A percentile compares a stretch with the other conserved stretches of the same genome.
Evolutionary conservation across 2,888 invertebrate genomes (phyloP).

Genomic region (Tinea pellionella): DNA sequence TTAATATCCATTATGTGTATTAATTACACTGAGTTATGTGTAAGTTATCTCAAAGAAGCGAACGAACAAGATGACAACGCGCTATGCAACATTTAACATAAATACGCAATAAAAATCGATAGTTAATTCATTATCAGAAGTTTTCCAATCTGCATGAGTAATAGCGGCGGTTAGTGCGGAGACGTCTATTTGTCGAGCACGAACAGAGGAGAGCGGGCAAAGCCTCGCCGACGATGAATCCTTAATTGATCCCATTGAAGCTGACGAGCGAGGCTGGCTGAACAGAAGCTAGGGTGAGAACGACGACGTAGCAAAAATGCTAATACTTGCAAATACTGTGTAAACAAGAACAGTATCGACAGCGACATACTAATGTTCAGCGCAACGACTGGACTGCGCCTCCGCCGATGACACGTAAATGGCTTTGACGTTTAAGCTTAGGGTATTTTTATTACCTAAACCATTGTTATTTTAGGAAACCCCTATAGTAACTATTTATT

Average conservation of each 20-base stretch:
- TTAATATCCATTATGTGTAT: neutral
- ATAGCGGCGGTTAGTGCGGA: conserved; percentile 22
- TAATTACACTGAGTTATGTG: neutral
- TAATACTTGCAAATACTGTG: conserved; percentile 15
- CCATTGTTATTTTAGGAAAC: too few relatives aligned
- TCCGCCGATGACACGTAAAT: neutral
- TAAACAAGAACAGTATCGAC: conserved; percentile 10
- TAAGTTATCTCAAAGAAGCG: neutral
- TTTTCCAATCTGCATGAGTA: conserved; percentile 51
- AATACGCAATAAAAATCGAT: conserved; percentile 9
- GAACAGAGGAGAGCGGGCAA: neutral
- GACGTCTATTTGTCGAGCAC: neutral
- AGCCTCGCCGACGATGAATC: conserved; percentile 11
- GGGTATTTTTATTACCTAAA: neutral
- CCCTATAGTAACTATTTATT: too few relatives aligned
- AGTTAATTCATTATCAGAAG: conserved; percentile 48
- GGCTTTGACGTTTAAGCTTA: conserved; percentile 5
- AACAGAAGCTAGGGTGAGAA: neutral
- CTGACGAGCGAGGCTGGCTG: conserved; percentile 8
- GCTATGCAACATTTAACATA: neutral
- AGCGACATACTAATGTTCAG: neutral
- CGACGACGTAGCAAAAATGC: conserved; percentile 15
- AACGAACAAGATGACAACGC: neutral
- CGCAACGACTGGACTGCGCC: conserved; percentile 1
- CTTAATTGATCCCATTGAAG: conserved; percentile 13